Evolutionary conservation across 2,113 vertebrate genomes (phyloP).

Genomic region (Lycaon pictus): DNA sequence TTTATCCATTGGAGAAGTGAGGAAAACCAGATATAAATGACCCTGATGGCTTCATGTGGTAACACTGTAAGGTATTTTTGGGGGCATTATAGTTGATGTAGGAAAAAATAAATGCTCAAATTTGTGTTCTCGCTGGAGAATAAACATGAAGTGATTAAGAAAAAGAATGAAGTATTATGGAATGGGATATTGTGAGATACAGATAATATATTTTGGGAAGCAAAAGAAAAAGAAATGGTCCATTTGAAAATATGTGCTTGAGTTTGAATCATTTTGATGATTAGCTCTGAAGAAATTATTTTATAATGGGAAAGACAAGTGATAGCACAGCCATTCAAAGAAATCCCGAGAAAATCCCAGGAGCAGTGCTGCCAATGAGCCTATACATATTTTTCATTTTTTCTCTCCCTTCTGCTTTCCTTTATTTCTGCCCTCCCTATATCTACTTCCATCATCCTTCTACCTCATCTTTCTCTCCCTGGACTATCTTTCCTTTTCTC

Average conservation of each 20-base stretch:
- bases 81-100: neutral
- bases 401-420: neutral
- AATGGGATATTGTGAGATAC: neutral
- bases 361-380: neutral
- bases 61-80: neutral
- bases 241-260: neutral
- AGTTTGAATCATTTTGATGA: neutral
- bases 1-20: neutral
- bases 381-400: neutral
- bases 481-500: neutral
- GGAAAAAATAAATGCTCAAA: slow-evolving; percentile 21
- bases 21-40: neutral
- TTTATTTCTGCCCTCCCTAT: neutral
- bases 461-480: neutral
- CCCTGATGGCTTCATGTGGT: neutral
- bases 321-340: neutral
- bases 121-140: neutral
- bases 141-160: slow-evolving; percentile 6
- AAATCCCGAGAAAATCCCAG: neutral
- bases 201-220: neutral
- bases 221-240: neutral
- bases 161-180: neutral
- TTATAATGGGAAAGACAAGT: neutral
- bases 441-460: neutral
- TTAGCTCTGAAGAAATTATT: slow-evolving; percentile 54